phyloP scores from a whole-genome alignment of 2,888 invertebrate species.

The Epinotia ramella region DNA sequence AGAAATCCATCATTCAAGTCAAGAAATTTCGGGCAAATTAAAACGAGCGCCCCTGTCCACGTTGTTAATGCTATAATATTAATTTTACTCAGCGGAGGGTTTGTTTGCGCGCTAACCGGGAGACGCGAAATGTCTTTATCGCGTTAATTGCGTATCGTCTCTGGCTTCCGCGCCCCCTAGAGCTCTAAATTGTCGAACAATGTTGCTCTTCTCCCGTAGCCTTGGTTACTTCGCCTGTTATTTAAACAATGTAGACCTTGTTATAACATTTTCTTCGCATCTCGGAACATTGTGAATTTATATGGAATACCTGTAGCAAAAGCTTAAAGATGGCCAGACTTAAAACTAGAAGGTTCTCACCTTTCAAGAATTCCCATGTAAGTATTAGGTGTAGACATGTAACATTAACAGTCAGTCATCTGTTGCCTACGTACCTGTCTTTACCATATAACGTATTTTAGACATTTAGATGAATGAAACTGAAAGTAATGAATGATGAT shows the following conservation, averaged over 20 bases:
- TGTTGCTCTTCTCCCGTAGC: constrained; percentile 50
- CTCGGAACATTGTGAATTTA: constrained; percentile 2
- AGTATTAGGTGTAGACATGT: too few relatives aligned
- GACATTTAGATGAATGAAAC: too few relatives aligned
- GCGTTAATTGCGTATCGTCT: constrained; percentile 64
- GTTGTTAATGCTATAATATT: constrained; percentile 64
- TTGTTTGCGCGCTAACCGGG: constrained; percentile 64
- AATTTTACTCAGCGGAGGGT: constrained; percentile 65
- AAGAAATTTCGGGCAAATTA: constrained; percentile 53
- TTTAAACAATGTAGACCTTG: constrained; percentile 21
- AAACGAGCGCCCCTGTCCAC: constrained; percentile 52
- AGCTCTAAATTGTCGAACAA: constrained; percentile 61
- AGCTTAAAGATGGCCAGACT: neutral
- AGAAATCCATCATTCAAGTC: constrained; percentile 57
- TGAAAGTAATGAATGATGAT: too few relatives aligned
- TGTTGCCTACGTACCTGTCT: too few relatives aligned
- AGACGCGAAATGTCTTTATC: constrained; percentile 68
- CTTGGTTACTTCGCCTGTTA: constrained; percentile 22
- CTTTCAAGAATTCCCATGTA: too few relatives aligned
- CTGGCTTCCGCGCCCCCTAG: constrained; percentile 57
- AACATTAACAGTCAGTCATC: too few relatives aligned
- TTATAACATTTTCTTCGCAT: neutral
- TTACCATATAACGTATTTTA: too few relatives aligned
- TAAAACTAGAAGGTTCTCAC: neutral
- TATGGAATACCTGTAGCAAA: neutral